These are phyloP conservation scores for Troides helena DNA, from an alignment of 2,888 invertebrate genomes.

Conservation along the genomic window DNA sequence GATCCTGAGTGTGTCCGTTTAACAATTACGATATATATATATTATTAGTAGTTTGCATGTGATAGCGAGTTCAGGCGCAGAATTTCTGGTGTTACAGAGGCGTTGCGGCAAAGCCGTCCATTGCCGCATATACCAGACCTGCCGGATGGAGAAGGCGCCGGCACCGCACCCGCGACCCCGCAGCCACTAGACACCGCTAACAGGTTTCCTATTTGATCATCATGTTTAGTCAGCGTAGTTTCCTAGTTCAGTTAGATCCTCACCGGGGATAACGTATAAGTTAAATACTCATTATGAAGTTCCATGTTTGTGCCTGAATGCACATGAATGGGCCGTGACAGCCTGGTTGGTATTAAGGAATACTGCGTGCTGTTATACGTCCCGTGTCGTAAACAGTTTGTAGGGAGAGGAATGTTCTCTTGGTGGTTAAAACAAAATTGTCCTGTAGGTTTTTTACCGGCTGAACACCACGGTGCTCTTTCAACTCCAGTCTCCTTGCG, in stretches of 20 bases:
- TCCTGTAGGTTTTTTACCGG: not conserved
- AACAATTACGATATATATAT: not conserved
- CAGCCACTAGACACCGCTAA: constrained; percentile 71
- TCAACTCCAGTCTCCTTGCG: not conserved
- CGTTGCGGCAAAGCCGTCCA: constrained; percentile 94
- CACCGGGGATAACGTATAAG: not conserved
- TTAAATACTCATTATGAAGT: not conserved
- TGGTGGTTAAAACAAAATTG: not conserved
- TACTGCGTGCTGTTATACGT: not conserved
- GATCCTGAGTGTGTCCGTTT: not conserved
- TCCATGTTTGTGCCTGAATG: not conserved
- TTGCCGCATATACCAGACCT: constrained; percentile 95
- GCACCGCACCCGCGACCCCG: constrained; percentile 55
- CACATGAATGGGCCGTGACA: not conserved
- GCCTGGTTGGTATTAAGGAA: not conserved
- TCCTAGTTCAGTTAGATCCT: constrained; percentile 2
- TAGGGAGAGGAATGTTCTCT: not conserved
- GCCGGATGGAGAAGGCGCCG: constrained; percentile 83
- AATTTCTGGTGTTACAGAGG: constrained; percentile 84
- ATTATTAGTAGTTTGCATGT: not conserved
- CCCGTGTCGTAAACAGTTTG: not conserved
- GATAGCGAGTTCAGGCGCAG: constrained; percentile 11
- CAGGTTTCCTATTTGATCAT: constrained; percentile 47
- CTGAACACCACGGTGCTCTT: not conserved
- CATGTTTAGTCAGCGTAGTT: constrained; percentile 13